Percentiles rank a stretch among this genome's conserved stretches.
phyloP scores from a whole-genome alignment of 2,797 vertebrate species.

The Falco columbarius region DNA sequence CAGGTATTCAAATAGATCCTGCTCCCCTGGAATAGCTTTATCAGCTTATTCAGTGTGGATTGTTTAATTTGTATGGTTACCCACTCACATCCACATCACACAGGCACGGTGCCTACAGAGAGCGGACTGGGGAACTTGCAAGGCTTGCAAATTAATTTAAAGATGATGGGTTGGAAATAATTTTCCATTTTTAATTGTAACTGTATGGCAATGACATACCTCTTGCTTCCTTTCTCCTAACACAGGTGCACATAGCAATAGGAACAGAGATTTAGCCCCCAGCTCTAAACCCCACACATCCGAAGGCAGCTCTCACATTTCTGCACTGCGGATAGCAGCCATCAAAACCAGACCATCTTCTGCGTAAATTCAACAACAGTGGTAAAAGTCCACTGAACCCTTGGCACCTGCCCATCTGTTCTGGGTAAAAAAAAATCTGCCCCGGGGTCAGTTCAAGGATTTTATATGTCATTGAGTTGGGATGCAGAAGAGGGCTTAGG shows the following conservation, averaged over 20 bases:
- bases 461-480: neutral
- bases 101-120: neutral
- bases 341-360: neutral
- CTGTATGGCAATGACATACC: neutral
- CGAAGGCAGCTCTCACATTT: neutral
- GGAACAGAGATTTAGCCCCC: neutral
- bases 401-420: neutral
- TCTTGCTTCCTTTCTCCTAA: neutral
- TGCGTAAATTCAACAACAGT: neutral
- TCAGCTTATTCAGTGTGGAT: neutral
- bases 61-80: neutral
- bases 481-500: neutral
- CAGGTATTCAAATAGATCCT: neutral
- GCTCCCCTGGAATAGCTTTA: neutral
- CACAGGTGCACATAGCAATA: neutral
- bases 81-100: neutral
- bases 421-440: neutral
- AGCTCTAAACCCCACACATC: fast-evolving
- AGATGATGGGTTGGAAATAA: neutral
- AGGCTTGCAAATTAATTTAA: neutral
- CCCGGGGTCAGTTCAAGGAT: neutral
- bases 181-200: neutral
- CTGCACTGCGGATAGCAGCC: neutral
- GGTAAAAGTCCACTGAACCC: neutral
- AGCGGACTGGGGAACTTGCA: neutral